These are phyloP conservation scores for Denticeps clupeoides DNA, from an alignment of 2,797 vertebrate species.

Conservation along the genomic window DNA sequence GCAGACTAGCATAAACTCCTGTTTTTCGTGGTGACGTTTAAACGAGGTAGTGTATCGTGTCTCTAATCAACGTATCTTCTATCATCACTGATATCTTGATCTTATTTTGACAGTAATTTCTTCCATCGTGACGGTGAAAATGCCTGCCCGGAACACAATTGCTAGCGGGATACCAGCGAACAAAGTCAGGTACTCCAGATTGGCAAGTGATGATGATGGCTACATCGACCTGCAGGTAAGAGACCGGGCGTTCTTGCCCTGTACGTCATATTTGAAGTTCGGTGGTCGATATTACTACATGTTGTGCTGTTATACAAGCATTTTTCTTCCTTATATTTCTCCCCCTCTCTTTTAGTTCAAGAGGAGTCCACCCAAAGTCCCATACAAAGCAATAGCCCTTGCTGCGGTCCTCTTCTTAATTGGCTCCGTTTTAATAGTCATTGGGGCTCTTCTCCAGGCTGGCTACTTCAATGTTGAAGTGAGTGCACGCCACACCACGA, in stretches of 20 bases:
- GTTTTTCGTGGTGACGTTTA: too few relatives aligned
- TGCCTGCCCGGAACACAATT: slow-evolving; percentile 73
- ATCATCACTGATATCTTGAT: too few relatives aligned
- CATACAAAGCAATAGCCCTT: slow-evolving; percentile 90
- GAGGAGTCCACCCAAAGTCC: slow-evolving; percentile 87
- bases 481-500: not conserved
- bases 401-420: slow-evolving; percentile 85
- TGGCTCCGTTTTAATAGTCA: slow-evolving; percentile 81
- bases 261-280: too few relatives aligned
- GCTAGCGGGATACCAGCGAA: slow-evolving; percentile 59
- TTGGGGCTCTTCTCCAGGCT: slow-evolving; percentile 80
- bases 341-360: slow-evolving; percentile 68
- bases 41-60: too few relatives aligned
- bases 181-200: slow-evolving; percentile 82
- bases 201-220: slow-evolving; percentile 80
- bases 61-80: too few relatives aligned
- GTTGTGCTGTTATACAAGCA: too few relatives aligned
- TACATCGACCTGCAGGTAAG: slow-evolving; percentile 89
- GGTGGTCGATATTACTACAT: too few relatives aligned
- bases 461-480: slow-evolving; percentile 82
- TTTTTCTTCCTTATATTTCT: not conserved
- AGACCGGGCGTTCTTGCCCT: too few relatives aligned
- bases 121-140: too few relatives aligned
- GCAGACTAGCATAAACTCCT: too few relatives aligned
- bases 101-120: too few relatives aligned